A percentile compares a stretch with the other conserved stretches of the same genome.
Evolutionary conservation across 37 sponge, comb jelly and placozoan genomes (phyloP).

Genomic region (Lycopodina hypogea): DNA sequence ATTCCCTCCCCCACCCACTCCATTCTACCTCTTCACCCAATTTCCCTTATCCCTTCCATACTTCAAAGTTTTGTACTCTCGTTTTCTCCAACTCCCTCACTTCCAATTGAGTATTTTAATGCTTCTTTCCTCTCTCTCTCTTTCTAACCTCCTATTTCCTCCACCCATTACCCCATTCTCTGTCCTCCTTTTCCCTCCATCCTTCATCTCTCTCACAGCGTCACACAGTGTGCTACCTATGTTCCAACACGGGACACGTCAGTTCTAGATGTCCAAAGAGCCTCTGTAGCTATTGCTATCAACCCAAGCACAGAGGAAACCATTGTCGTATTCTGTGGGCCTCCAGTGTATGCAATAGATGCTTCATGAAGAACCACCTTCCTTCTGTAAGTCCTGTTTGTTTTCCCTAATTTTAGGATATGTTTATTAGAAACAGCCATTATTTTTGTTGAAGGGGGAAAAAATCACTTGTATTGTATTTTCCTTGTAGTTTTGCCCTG

Average conservation of each 20-base stretch:
- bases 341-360: conserved; percentile 15
- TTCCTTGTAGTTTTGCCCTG: conserved; percentile 43
- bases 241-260: conserved; percentile 35
- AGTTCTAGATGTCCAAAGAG: conserved; percentile 25
- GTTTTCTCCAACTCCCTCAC: not conserved
- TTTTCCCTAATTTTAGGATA: not conserved
- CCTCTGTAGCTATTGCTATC: conserved; percentile 50
- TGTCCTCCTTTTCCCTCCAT: not conserved
- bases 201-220: conserved; percentile 22
- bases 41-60: not conserved
- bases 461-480: too few species aligned
- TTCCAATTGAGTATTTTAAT: too few species aligned
- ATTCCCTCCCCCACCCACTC: not conserved
- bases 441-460: not conserved
- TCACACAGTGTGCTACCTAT: conserved; percentile 47
- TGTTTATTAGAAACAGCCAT: not conserved
- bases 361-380: conserved; percentile 38
- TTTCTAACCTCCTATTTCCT: not conserved
- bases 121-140: not conserved
- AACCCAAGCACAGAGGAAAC: conserved; percentile 25
- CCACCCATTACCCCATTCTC: not conserved
- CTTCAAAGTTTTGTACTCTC: not conserved
- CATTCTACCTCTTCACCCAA: not conserved
- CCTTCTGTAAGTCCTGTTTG: conserved; percentile 21
- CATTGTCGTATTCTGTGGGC: conserved; percentile 34